Evolutionary conservation across 2,888 invertebrate genomes (phyloP), one percentile per base, ranked within the genome.

Genomic region (Masnerella sp.): DNA sequence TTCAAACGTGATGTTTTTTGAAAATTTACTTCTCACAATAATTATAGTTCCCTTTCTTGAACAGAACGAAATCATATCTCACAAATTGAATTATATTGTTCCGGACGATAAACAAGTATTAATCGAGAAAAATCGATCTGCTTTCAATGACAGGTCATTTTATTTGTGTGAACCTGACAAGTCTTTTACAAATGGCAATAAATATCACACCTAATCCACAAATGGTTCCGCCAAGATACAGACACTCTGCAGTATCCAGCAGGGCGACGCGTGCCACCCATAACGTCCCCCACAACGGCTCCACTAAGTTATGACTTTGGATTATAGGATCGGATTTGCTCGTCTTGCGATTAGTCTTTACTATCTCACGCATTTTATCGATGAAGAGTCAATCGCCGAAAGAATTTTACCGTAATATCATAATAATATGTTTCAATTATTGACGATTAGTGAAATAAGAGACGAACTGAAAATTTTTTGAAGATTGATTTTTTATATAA

Each of bases 241-340:
- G 81, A 77, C 74, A 67, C 78, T 77, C 74, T 70, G 30, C 34
- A 75, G 67, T 56, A 74, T 68, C 82, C 80, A 64, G 75, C 54
- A 52, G 81, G 22, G 79, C 78, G 80, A 79, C 81, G 81, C 82
- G 83, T 82, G 84, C 80, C 83, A 77, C 77, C 42, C 78, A 74
- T 79, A 75, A 79, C 76, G 71, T 74, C 56, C 76, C 59, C 58
- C 71, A 56, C 74, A 77, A 77, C 74, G 75, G 75, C 59, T 71
- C 58, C 40, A 68, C 61, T 70, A 71, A 75, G 76, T 82, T 80
- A 82, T 77, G 79, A 78, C 74, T 79, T 70, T 70, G 76, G 82
- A 79, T 82, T 80, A 80, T 74, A 43, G 78, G 80, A 81, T 82
- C 80, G 77, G 76, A 79, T 75, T 74, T 71, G 75, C 65, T 75